These are phyloP conservation scores for Sebastes minor DNA, from an alignment of 2,797 vertebrate species.

Conservation along the genomic window DNA sequence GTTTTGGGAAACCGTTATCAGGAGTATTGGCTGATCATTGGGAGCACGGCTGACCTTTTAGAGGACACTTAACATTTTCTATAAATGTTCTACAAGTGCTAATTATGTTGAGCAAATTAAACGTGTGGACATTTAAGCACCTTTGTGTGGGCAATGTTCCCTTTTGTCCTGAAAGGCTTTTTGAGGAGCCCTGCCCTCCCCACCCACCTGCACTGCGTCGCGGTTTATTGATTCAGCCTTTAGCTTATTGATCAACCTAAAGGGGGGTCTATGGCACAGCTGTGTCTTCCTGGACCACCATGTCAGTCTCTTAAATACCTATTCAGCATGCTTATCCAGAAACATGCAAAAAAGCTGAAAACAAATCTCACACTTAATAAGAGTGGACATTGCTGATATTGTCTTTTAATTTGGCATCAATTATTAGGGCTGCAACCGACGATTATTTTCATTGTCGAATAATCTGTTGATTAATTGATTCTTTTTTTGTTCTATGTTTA, in stretches of 20 bases:
- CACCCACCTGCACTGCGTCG: neutral
- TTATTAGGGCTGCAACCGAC: fast-evolving
- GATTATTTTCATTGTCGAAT: no score
- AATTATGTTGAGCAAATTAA: neutral
- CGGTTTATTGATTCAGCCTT: slow-evolving; percentile 63
- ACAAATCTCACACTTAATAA: neutral
- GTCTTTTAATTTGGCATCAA: neutral
- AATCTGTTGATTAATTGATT: no score
- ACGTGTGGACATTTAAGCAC: neutral
- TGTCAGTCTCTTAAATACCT: slow-evolving; percentile 2
- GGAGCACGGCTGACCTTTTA: neutral
- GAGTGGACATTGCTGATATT: neutral
- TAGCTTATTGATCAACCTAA: slow-evolving; percentile 58
- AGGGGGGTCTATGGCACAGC: slow-evolving; percentile 45
- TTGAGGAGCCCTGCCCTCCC: neutral
- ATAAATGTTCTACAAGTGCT: neutral
- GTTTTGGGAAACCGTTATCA: neutral
- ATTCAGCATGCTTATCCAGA: neutral
- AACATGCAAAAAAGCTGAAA: neutral
- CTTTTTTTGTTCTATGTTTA: no score
- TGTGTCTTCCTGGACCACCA: slow-evolving; percentile 49
- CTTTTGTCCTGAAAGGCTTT: slow-evolving; percentile 23
- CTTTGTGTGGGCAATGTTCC: neutral
- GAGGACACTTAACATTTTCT: neutral
- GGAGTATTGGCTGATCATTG: neutral